These are phyloP conservation scores for Isaurus tuberculatus DNA, from an alignment of 92 coral and sea anemone genomes.

Conservation along the genomic window DNA sequence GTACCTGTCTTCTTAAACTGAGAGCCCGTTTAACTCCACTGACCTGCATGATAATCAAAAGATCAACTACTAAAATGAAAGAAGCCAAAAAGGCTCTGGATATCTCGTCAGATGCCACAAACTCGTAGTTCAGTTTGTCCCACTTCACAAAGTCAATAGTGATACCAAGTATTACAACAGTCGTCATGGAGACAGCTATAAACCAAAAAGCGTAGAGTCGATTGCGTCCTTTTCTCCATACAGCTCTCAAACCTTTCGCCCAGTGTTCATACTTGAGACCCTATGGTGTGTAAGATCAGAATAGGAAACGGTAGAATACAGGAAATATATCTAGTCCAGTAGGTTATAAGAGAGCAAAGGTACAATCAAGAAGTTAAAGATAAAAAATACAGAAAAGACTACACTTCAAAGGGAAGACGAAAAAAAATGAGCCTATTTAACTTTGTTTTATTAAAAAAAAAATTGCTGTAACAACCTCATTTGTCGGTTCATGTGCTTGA, in stretches of 20 bases:
- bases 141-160: slow-evolving; percentile 85
- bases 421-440: too few species aligned
- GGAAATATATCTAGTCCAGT: too few species aligned
- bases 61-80: slow-evolving; percentile 82
- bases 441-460: too few species aligned
- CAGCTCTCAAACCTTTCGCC: slow-evolving; percentile 76
- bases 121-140: slow-evolving; percentile 81
- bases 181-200: slow-evolving; percentile 74
- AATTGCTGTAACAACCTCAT: too few species aligned
- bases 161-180: slow-evolving; percentile 74
- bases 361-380: too few species aligned
- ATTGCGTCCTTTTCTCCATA: slow-evolving; percentile 78
- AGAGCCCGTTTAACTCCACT: not conserved
- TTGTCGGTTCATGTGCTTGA: too few species aligned
- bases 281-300: slow-evolving; percentile 22
- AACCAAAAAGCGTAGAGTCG: slow-evolving; percentile 86
- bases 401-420: too few species aligned
- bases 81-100: slow-evolving; percentile 82
- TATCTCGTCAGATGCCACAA: slow-evolving; percentile 79
- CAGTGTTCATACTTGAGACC: slow-evolving; percentile 79
- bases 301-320: too few species aligned
- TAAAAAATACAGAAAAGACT: too few species aligned
- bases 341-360: too few species aligned
- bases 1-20: too few species aligned
- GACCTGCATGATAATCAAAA: slow-evolving; percentile 85